Percentiles rank a stretch among this genome's conserved stretches.
Evolutionary conservation across 1,140 invertebrate genomes (phyloP).

Genomic region (Mamestra configurata): DNA sequence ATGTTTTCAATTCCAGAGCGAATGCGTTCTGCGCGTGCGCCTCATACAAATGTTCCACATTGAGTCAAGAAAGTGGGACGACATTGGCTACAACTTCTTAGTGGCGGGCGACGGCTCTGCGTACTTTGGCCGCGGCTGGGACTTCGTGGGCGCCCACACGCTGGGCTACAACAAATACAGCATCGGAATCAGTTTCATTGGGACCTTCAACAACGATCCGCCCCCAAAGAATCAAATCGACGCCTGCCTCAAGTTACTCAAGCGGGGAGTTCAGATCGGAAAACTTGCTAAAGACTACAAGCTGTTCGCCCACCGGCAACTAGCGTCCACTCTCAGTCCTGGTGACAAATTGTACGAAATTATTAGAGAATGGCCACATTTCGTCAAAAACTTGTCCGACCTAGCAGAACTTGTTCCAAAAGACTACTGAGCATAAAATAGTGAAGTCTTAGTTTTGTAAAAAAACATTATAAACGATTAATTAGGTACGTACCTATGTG

Average conservation of each 20-base stretch:
- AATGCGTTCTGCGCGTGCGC: constrained; percentile 86
- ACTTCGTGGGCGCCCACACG: constrained; percentile 90
- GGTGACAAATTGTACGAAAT: constrained; percentile 89
- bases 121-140: constrained; percentile 92
- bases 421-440: constrained; percentile 34
- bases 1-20: constrained; percentile 73
- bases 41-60: constrained; percentile 92
- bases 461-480: background rate
- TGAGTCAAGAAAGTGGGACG: constrained; percentile 88
- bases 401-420: constrained; percentile 63
- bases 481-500: too few species aligned
- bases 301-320: constrained; percentile 90
- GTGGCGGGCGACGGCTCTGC: constrained; percentile 92
- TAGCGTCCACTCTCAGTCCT: constrained; percentile 89
- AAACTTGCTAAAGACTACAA: constrained; percentile 89
- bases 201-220: constrained; percentile 87
- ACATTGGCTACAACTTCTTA: constrained; percentile 92
- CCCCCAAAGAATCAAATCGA: constrained; percentile 88
- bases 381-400: constrained; percentile 68
- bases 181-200: constrained; percentile 91
- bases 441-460: background rate
- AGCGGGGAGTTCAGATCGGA: constrained; percentile 86
- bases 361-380: constrained; percentile 90
- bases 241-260: constrained; percentile 88
- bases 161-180: constrained; percentile 89